These are phyloP conservation scores for Lathamus discolor DNA, from an alignment of 2,113 vertebrate genomes.

Conservation along the genomic window DNA sequence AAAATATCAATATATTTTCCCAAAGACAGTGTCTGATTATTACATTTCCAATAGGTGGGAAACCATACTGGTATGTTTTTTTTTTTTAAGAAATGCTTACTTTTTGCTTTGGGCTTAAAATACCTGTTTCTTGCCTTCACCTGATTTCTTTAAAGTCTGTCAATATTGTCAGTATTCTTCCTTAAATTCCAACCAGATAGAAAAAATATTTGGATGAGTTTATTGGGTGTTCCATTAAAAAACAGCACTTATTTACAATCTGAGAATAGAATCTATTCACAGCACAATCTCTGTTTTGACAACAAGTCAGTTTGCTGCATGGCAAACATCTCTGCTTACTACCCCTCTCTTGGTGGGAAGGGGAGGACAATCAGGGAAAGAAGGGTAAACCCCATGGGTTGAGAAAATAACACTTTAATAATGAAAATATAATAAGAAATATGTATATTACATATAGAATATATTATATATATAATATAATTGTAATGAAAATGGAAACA, in stretches of 20 bases:
- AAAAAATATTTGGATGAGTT: not conserved
- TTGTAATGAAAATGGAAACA: not conserved
- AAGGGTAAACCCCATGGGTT: not conserved
- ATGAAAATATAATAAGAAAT: not conserved
- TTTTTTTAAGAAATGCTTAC: not conserved
- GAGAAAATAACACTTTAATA: not conserved
- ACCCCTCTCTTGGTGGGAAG: not conserved
- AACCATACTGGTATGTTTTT: not conserved
- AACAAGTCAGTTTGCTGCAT: not conserved
- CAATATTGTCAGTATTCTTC: not conserved
- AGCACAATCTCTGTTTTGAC: not conserved
- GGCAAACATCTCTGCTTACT: not conserved
- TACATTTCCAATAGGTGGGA: not conserved
- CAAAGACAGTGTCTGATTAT: not conserved
- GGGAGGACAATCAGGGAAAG: not conserved
- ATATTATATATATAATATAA: not conserved
- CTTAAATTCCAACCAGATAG: not conserved
- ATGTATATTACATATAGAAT: not conserved
- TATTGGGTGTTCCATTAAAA: not conserved
- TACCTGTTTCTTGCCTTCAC: not conserved
- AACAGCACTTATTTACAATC: not conserved
- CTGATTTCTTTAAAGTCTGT: not conserved
- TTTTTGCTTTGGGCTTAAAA: not conserved
- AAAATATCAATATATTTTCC: not conserved
- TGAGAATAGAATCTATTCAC: not conserved